Percentiles rank a stretch among this genome's conserved stretches.
Conservation (phyloP, 1,140 invertebrate genomes). For the Heliconius hewitsoni region DNA sequence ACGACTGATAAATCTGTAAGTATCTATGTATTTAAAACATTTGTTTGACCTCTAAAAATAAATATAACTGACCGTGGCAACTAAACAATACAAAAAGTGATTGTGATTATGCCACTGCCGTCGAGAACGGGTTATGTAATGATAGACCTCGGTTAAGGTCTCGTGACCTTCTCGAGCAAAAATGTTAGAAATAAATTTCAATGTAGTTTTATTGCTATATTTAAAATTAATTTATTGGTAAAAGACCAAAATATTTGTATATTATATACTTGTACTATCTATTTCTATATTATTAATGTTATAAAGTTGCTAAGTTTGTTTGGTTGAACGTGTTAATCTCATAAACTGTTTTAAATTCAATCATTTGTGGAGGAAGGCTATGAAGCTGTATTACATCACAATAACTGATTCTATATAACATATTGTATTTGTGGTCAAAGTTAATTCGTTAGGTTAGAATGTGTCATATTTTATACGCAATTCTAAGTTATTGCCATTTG, state of each 20-base stretch:
- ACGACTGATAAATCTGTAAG: not conserved
- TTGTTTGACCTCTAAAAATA: constrained; percentile 2
- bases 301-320: too few species aligned
- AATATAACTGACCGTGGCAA: constrained; percentile 14
- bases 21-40: constrained; percentile 6
- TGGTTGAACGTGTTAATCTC: too few species aligned
- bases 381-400: too few species aligned
- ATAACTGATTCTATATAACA: too few species aligned
- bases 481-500: too few species aligned
- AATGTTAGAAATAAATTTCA: constrained; percentile 1
- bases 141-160: constrained; percentile 4
- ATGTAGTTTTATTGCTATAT: not conserved
- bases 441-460: too few species aligned
- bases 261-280: too few species aligned
- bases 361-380: too few species aligned
- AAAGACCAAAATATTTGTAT: not conserved
- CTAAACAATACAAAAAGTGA: constrained; percentile 35
- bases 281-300: too few species aligned
- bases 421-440: too few species aligned
- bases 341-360: too few species aligned
- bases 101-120: constrained; percentile 18
- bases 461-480: too few species aligned
- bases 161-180: constrained; percentile 2
- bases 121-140: constrained; percentile 2
- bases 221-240: not conserved